Evolutionary conservation across 2,797 vertebrate species (phyloP), one percentile per base, ranked within the genome.

Genomic region (Epinephelus coioides): DNA sequence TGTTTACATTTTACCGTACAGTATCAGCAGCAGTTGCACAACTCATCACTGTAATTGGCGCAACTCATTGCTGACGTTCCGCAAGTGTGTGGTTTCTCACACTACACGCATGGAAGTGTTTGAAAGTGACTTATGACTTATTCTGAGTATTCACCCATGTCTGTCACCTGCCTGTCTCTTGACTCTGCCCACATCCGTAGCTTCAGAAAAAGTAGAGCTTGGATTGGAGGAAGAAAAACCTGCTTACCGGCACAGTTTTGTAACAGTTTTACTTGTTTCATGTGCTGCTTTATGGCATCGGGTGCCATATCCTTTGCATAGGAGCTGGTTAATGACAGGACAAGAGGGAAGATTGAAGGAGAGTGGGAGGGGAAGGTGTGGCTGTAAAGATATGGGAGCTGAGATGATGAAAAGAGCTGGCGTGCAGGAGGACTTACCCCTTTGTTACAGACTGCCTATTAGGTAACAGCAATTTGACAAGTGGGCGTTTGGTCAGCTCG

Each of bases 341-440:
- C 70, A 46, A 70, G 77, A 19, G 44, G 56, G 54, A 12, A 76
- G 79, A 88, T 19, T 84, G 11, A 44, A 85, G 82, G 77, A 43
- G 80, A 80, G 82, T 87, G 78, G 84, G 86, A 84, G 88, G 77
- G 81, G 67, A 90, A 89, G 90, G 89, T 82, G 87, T 87, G 86
- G 83, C 85, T 69, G 50, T 88, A 86, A 88, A 92, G 91, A 80
- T 92, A 88, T 87, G 83, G 67, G 78, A 76, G 78, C 79, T 76
- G 61, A 64, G 40, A 69, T 80, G 85, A 93, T 90, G 87, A 91
- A 90, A 91, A 80, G 82, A 83, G 75, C 51, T 43, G 73, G 46
- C 21, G 44, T 72, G 69, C 67, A 78, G 25, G 6, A 69, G 68
- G 73, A 82, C 62, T 82, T 75, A 67, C 62, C 69, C 43, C 81